Conservation (phyloP, 2,113 vertebrate species). For the Grallaria varia region DNA sequence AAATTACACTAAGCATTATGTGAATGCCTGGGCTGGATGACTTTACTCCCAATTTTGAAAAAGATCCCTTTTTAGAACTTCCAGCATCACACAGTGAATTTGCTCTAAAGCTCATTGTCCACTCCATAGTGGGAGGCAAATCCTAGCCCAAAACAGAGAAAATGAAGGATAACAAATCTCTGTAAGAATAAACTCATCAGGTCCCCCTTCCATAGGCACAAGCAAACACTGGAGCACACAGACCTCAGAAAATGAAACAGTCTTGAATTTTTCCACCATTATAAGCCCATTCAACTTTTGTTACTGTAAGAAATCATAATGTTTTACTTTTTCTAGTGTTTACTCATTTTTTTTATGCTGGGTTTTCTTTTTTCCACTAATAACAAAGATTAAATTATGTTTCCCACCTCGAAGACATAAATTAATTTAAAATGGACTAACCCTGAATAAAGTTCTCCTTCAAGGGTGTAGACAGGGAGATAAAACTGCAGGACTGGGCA, state of each 20-base stretch:
- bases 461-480: background rate
- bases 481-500: background rate
- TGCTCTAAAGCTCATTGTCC: background rate
- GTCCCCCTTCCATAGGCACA: background rate
- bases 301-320: background rate
- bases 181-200: background rate
- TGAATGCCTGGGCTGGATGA: background rate
- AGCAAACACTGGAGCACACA: background rate
- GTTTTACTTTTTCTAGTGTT: background rate
- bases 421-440: background rate
- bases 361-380: background rate
- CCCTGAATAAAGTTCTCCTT: background rate
- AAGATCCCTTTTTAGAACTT: background rate
- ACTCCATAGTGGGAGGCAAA: background rate
- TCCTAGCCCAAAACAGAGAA: background rate
- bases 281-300: background rate
- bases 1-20: background rate
- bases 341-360: accelerated
- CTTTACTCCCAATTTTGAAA: background rate
- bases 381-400: background rate
- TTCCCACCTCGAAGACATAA: background rate
- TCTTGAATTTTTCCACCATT: background rate
- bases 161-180: background rate
- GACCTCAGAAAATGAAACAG: background rate
- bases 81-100: background rate